Conservation (phyloP, 1,140 invertebrate species). For the Colletes gigas region DNA sequence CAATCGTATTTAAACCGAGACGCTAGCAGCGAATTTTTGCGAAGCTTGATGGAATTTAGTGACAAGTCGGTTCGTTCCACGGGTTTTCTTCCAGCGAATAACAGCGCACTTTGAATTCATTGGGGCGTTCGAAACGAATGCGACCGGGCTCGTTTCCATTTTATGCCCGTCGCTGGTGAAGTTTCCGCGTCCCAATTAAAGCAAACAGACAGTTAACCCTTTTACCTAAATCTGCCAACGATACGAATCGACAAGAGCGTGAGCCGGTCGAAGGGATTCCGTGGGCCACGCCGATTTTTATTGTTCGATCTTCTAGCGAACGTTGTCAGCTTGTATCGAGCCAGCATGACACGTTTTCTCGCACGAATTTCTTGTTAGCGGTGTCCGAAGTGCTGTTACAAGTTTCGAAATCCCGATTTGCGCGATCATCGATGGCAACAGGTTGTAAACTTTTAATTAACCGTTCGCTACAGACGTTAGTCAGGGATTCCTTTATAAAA, state of each 20-base stretch:
- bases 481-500: background rate
- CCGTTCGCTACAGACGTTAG: background rate
- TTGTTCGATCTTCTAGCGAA: conserved; percentile 10
- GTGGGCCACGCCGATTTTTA: background rate
- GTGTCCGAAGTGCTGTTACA: background rate
- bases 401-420: conserved; percentile 10
- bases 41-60: conserved; percentile 33
- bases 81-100: conserved; percentile 14
- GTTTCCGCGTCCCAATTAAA: conserved; percentile 58
- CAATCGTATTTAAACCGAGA: background rate
- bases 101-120: conserved; percentile 55
- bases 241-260: conserved; percentile 60
- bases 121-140: conserved; percentile 50
- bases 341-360: background rate
- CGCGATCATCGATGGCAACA: background rate
- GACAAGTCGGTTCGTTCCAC: conserved; percentile 10
- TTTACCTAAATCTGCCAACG: conserved; percentile 65
- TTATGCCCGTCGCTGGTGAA: conserved; percentile 30
- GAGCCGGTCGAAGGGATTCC: conserved; percentile 14
- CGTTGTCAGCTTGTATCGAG: conserved; percentile 20
- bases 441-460: conserved; percentile 31
- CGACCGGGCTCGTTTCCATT: conserved; percentile 8
- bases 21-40: background rate
- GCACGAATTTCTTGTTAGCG: conserved; percentile 28
- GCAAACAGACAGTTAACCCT: conserved; percentile 40